Base-by-base conservation (phyloP, 2,797 vertebrate species). In the Iguana delicatissima region DNA sequence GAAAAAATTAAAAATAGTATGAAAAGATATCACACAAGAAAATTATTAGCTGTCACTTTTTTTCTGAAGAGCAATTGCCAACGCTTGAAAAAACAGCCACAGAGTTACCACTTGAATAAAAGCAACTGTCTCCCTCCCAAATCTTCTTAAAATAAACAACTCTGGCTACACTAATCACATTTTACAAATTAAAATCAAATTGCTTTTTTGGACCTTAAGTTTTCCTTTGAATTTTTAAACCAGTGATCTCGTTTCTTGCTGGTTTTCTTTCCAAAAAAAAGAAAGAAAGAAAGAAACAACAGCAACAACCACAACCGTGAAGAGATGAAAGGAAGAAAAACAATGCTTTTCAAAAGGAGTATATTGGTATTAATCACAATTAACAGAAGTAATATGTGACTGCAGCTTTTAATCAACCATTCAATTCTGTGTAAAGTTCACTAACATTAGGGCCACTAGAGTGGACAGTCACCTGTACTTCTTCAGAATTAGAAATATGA, bases 401-500 rank as follows among this genome's bases (percentile, higher is more conserved):
- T 95, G 94, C 24, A 89, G 82, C 80, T 96, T 95, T 94, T 93
- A 96, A 96, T 96, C 94, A 96, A 93, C 96, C 96, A 94, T 93
- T n/a, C 38, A 84, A 89, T 95, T 95, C 80, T 72, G 67, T 93
- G 92, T 92, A 93, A 93, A 95, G 94, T 92, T 95, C 93, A 59
- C 50, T 93, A 93, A 95, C 87, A 64, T 74, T 92, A 85, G 80
- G 91, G 93, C 93, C 94, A 93, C 93, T 96, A 94, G 93, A 96
- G 92, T 96, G 95, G 96, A 96, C 93, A 96, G 90, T 95, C 96
- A 96, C 95, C 95, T 96, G 95, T 94, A 90, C 91, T 42, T 92
- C 69, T 94, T 89, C 92, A 96, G 95, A 95, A 95, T 96, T 95
- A 95, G 93, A 95, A 96, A 93, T 95, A 94, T 96, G 94, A 96